phyloP scores from a whole-genome alignment of 2,113 vertebrate genomes.

The Chauna torquata region DNA sequence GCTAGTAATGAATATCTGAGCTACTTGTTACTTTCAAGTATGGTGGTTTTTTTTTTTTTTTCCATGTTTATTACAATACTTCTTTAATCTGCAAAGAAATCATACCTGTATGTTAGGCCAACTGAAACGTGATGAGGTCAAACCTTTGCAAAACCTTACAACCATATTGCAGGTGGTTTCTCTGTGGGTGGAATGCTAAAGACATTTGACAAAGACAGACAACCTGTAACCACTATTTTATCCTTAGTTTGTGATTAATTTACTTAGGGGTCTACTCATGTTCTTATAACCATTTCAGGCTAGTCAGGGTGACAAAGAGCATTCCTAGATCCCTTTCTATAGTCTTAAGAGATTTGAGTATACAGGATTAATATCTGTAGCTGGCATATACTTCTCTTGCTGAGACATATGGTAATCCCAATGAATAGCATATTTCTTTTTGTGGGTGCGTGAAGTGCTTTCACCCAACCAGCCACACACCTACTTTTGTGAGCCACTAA shows the following conservation, averaged over 20 bases:
- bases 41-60: background rate
- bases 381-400: background rate
- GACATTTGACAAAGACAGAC: background rate
- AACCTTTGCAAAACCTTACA: constrained; percentile 16
- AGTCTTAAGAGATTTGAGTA: background rate
- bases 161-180: background rate
- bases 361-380: background rate
- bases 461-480: background rate
- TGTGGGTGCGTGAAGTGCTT: background rate
- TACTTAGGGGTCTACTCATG: background rate
- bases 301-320: background rate
- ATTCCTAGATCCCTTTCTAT: background rate
- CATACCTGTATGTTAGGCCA: constrained; percentile 65
- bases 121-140: constrained; percentile 48
- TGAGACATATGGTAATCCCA: background rate
- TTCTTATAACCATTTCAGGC: background rate
- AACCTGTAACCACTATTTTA: background rate
- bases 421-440: background rate
- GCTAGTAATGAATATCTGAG: constrained; percentile 75
- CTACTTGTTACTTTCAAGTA: constrained; percentile 71
- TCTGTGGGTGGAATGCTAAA: background rate
- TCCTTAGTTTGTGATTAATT: background rate
- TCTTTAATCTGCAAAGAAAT: constrained; percentile 64
- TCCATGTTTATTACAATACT: constrained; percentile 50
- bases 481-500: background rate